These are phyloP conservation scores for Bufotes viridis DNA, from an alignment of 2,797 vertebrate species.

Conservation along the genomic window DNA sequence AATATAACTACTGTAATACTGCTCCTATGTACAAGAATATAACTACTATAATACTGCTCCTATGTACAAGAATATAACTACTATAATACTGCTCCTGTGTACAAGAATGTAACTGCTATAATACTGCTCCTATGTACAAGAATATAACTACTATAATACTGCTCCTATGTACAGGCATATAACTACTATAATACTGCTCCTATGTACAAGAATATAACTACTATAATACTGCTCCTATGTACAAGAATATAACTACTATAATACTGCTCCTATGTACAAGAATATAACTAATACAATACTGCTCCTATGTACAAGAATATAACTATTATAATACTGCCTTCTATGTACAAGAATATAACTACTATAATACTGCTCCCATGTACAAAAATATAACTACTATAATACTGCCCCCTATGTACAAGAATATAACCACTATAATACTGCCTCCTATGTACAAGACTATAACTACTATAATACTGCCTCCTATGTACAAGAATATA, in stretches of 20 bases:
- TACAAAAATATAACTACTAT: no score
- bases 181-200: conserved; percentile 10
- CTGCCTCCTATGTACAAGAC: background rate
- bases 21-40: conserved; percentile 8
- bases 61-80: conserved; percentile 22
- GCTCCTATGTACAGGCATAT: background rate
- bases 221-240: background rate
- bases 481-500: background rate
- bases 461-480: conserved; percentile 17
- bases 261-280: background rate
- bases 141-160: conserved; percentile 13
- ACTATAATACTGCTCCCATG: background rate
- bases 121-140: background rate
- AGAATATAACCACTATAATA: conserved; percentile 6
- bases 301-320: background rate
- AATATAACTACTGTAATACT: conserved; percentile 12
- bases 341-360: conserved; percentile 4
- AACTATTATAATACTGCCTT: background rate
- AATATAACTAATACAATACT: background rate
- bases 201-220: conserved; percentile 1
- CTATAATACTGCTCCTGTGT: background rate
- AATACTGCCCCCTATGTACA: no score
- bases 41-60: conserved; percentile 1
- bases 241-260: background rate
- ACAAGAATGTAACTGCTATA: background rate